Evolutionary conservation across 2,113 vertebrate species (phyloP), one percentile per base, ranked within the genome.

Genomic region (Scartelaos histophorus): DNA sequence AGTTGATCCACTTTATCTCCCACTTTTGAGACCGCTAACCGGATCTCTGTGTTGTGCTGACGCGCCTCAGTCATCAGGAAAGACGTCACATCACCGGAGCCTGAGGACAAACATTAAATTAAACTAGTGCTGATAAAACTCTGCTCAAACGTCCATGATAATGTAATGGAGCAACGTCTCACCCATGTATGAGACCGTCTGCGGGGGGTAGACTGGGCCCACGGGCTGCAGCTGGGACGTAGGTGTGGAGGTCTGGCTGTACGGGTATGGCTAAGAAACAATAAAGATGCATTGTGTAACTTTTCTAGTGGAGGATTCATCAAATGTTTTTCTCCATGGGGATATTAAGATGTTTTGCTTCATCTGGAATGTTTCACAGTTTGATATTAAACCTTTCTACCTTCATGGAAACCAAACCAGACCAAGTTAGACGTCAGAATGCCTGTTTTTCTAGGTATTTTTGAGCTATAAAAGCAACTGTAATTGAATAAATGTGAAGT

Each of bases 11-110:
- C 94, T 93, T 98, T 99, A 89, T 99, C 98, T 1, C 92, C 92
- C 0, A 98, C 95, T 93, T 98, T 99, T 81, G 94, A 92, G 0
- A 99, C 92, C 0, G 95, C 92, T 88, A 98, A 82, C 7, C 97
- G 92, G 86, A 99, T 95, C 85, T 99, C 98, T 0, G 97, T 98
- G 91, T 95, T 99, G 72, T 99, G 96, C 57, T 99, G 98, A n/a
- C 97, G 93, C 21, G 96, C 95, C 78, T 99, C 98, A 0, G 96
- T 96, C 95, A 99, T 97, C 91, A 99, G 78, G 87, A 98, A 99
- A 47, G 97, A 95, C 49, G 95, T 95, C 64, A 99, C 87, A 19
- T 99, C 98, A 46, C 95, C 90, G 0, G 95, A 87, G 60, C 94
- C 95, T 95, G 69, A 1, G 51, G 0, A 62, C 43, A 73, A 24